phyloP scores from a whole-genome alignment of 2,797 vertebrate species.

The Halcyon badia region DNA sequence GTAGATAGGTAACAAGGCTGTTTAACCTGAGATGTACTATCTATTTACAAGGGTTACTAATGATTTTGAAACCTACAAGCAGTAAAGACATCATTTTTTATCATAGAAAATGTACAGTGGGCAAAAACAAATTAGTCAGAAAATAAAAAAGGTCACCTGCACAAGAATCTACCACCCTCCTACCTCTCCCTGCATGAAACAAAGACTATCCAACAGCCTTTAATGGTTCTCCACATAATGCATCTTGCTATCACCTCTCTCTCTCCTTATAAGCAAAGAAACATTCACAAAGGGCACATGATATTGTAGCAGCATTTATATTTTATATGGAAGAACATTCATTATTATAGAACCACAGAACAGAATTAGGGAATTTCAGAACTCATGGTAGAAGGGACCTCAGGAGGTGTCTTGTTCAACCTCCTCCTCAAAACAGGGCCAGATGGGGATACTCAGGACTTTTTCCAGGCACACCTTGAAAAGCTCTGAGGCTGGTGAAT shows the following conservation, averaged over 20 bases:
- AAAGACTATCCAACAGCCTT: not conserved
- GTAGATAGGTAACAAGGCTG: not conserved
- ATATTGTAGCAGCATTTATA: not conserved
- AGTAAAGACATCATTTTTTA: not conserved
- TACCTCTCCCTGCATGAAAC: not conserved
- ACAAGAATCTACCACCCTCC: not conserved
- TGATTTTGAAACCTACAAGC: not conserved
- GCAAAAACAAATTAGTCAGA: not conserved
- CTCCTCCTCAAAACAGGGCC: not conserved
- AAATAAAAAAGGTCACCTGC: not conserved
- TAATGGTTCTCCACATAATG: not conserved
- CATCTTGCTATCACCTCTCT: not conserved
- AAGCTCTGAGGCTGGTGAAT: not conserved
- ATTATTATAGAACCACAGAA: not conserved
- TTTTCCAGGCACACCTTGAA: not conserved
- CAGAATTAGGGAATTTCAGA: not conserved
- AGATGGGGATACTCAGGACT: not conserved
- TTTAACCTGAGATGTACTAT: constrained; percentile 23
- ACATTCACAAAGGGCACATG: not conserved
- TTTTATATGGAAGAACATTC: not conserved
- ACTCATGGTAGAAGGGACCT: not conserved
- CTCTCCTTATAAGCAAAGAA: not conserved
- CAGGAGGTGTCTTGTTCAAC: not conserved
- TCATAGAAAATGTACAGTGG: not conserved
- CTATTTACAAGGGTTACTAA: constrained; percentile 14